Conservation (phyloP, 2,888 invertebrate species). For the Apocheima hispidaria region DNA sequence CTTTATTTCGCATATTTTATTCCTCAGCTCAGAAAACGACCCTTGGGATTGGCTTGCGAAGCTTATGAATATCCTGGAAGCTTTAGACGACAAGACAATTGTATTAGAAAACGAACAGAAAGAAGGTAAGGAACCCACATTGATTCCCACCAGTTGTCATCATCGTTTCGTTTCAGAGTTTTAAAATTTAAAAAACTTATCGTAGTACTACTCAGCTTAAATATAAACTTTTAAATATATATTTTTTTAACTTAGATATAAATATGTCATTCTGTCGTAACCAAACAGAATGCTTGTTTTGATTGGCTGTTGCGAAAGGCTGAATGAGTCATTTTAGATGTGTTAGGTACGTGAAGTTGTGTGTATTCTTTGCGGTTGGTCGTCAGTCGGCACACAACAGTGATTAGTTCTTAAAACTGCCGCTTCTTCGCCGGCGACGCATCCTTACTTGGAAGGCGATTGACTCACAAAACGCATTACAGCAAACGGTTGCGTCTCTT, state of each 20-base stretch:
- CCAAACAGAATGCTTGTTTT: neutral
- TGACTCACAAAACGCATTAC: conserved; percentile 44
- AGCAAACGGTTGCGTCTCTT: conserved; percentile 41
- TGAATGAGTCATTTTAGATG: neutral
- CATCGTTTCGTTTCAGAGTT: no score
- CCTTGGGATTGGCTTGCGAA: conserved; percentile 92
- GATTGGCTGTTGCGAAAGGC: neutral
- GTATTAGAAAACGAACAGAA: conserved; percentile 82
- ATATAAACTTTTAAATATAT: no score
- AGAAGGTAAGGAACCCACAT: conserved; percentile 73
- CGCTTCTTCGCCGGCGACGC: conserved; percentile 37
- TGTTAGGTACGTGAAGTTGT: no score
- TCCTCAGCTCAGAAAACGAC: conserved; percentile 88
- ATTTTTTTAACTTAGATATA: no score
- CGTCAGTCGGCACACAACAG: conserved; percentile 25
- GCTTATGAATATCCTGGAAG: conserved; percentile 91
- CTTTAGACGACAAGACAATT: conserved; percentile 86
- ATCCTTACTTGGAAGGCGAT: conserved; percentile 41
- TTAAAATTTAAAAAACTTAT: no score
- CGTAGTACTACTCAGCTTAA: no score
- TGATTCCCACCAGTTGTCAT: neutral
- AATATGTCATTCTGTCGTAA: neutral
- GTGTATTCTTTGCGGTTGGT: conserved; percentile 12
- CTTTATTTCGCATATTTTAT: conserved; percentile 32
- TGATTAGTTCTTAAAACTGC: conserved; percentile 39